A percentile compares a stretch with the other conserved stretches of the same genome.
These are phyloP conservation scores for Augochlora pura DNA, from an alignment of 1,140 invertebrate genomes.

Conservation along the genomic window DNA sequence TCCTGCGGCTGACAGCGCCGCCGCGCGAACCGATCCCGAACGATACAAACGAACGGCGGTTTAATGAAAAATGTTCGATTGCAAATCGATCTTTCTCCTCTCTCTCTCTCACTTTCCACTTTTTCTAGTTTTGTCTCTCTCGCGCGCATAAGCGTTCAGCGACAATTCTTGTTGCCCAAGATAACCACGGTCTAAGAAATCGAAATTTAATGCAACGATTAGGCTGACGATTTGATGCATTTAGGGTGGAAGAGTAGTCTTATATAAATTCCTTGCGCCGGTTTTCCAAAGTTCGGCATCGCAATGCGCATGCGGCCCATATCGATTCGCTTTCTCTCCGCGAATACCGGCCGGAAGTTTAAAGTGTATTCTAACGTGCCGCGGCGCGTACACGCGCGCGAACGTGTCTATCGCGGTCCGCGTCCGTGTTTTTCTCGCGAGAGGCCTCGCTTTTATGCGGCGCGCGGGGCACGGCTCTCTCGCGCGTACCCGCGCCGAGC, in stretches of 20 bases:
- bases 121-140: no score
- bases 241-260: no score
- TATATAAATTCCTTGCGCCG: constrained; percentile 67
- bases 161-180: no score
- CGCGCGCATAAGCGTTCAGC: no score
- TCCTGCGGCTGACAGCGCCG: background rate
- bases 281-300: constrained; percentile 63
- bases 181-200: no score
- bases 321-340: constrained; percentile 71
- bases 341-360: constrained; percentile 56
- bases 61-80: background rate
- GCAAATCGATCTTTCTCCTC: no score
- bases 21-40: background rate
- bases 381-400: constrained; percentile 17
- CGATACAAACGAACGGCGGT: background rate
- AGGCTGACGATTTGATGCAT: no score
- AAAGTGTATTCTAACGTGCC: constrained; percentile 60
- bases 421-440: background rate
- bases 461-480: background rate
- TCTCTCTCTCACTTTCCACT: no score
- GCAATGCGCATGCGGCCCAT: constrained; percentile 74
- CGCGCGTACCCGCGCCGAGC: constrained; percentile 52
- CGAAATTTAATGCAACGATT: background rate
- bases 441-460: constrained; percentile 5
- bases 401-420: constrained; percentile 22